phyloP scores from a whole-genome alignment of 1,140 invertebrate genomes.

The Bombus waltoni region DNA sequence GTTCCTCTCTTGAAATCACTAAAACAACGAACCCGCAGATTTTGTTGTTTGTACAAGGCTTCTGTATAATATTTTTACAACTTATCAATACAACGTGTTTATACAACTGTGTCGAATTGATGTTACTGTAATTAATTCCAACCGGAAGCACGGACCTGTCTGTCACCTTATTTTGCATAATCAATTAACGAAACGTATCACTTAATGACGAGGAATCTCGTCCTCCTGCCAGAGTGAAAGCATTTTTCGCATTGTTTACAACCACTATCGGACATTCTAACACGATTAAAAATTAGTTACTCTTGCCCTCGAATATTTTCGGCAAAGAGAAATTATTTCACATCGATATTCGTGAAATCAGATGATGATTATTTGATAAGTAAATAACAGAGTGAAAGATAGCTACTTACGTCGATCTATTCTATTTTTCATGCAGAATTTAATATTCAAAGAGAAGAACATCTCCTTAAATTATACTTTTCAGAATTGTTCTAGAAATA shows the following conservation, averaged over 20 bases:
- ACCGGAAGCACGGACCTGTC: slow-evolving; percentile 6
- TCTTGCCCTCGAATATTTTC: not conserved
- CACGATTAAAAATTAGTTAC: not conserved
- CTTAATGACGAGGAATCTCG: no score
- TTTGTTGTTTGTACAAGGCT: not conserved
- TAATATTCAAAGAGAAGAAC: not conserved
- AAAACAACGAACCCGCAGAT: not conserved
- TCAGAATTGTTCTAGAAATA: not conserved
- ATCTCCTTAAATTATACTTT: not conserved
- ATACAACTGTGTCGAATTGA: not conserved
- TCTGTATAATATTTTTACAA: not conserved
- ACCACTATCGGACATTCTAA: not conserved
- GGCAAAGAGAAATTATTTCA: not conserved
- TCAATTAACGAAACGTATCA: not conserved
- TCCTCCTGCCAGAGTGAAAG: not conserved
- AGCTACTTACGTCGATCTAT: not conserved
- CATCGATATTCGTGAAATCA: not conserved
- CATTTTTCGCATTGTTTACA: not conserved
- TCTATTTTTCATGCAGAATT: not conserved
- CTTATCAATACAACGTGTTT: not conserved
- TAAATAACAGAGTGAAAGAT: not conserved
- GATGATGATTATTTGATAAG: not conserved
- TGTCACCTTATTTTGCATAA: slow-evolving; percentile 17
- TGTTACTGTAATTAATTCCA: slow-evolving; percentile 19
- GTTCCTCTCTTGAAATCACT: not conserved